phyloP scores from a whole-genome alignment of 2,113 vertebrate species.

The Urocolius indicus region DNA sequence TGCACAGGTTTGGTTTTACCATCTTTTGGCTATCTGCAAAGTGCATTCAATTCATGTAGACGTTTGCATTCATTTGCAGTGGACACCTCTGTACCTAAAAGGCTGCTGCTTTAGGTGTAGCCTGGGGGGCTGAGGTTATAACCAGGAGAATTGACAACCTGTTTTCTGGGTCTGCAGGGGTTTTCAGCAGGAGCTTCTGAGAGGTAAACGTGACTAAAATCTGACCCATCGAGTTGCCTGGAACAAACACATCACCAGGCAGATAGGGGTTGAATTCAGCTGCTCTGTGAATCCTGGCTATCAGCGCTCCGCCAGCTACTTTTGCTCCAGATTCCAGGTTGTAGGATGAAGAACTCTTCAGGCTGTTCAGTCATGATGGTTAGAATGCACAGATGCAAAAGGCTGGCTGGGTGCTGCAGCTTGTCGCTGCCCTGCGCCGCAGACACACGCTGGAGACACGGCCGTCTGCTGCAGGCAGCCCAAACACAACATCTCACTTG shows the following conservation, averaged over 20 bases:
- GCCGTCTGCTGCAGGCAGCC: neutral
- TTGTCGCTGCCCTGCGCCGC: neutral
- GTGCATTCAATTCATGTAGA: neutral
- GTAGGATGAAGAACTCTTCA: neutral
- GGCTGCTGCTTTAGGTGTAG: neutral
- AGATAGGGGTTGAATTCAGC: neutral
- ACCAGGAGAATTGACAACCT: neutral
- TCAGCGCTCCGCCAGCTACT: fast-evolving
- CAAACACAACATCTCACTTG: neutral
- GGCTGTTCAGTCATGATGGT: neutral
- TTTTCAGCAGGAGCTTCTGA: neutral
- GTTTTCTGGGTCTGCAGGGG: neutral
- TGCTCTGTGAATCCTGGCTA: neutral
- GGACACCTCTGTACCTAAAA: neutral
- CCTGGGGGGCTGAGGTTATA: neutral
- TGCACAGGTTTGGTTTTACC: neutral
- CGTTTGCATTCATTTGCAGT: neutral
- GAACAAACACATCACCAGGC: neutral
- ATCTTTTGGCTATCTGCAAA: neutral
- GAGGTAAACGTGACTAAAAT: neutral
- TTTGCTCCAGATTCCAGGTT: neutral
- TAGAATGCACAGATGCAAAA: neutral
- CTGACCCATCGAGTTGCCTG: neutral
- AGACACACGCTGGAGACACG: neutral
- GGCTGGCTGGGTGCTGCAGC: neutral